Evolutionary conservation across 2,888 invertebrate genomes (phyloP), one percentile per base, ranked within the genome.

Genomic region (Drosophila atripex): DNA sequence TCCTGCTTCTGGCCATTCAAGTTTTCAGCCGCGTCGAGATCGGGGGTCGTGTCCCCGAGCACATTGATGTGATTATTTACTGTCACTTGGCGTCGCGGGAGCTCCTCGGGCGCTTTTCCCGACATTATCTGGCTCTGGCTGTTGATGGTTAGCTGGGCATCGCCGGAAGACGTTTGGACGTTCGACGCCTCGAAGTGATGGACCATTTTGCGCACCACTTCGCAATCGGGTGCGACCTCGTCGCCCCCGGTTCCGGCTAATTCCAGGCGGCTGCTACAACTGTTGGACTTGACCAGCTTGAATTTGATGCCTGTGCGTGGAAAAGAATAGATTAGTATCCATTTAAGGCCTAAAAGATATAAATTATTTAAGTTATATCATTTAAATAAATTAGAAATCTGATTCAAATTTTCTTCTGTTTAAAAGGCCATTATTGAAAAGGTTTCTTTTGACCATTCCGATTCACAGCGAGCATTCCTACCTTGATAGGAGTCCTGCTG

Each of bases 261-360:
- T 89, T 97, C 96, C 53, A 97, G 92, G 30, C 97, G 93, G 89
- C 96, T 96, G 88, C 96, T 96, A 89, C 96, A 97, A 77, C 96
- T 96, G 88, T 97, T 97, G 30, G 96, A 97, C 92, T 97, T 97
- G 1, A 97, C 94, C 73, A 97, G 92, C 88, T 95, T 95, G 89
- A 96, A 96, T 90, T 96, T 96, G 56, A 96, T 94, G 55, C 95
- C 95, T 89, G 56, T 3, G 32, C 30, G 59, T 47, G 9, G 43
- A 57, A 52, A 57, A 63, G 69, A 4, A 32, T 9, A 12, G 12
- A 32, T 11, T 12, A 32, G 11, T 32, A 5, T 32, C 4, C 12
- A 4, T 12, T 32, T 12, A 1, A 32, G 32, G 12, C n/a, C 5
- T 32, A 5, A 4, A 32, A 12, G 41, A 47, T 21, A 16, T 28